phyloP scores from a whole-genome alignment of 2,888 invertebrate species.

The Melieria crassipennis region DNA sequence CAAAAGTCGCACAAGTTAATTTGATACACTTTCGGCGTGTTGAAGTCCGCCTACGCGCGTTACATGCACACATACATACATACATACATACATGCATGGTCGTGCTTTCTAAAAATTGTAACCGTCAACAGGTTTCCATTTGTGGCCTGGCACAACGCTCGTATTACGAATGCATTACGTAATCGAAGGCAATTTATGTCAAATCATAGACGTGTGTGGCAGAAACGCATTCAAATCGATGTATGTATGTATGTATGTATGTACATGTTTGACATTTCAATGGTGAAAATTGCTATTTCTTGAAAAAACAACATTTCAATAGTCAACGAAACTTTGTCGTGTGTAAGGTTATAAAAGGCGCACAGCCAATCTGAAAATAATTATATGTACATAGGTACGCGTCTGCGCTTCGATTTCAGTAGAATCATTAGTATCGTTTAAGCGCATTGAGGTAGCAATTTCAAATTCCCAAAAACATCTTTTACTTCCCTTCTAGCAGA shows the following conservation, averaged over 20 bases:
- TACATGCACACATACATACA: neutral
- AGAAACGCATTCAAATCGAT: too few species aligned
- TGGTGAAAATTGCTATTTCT: too few species aligned
- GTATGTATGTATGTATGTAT: neutral
- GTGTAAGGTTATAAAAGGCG: too few species aligned
- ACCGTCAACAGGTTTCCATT: neutral
- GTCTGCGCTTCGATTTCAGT: neutral
- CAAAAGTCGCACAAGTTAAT: too few species aligned
- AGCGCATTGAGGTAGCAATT: too few species aligned
- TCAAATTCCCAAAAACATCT: too few species aligned
- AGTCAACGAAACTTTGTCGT: too few species aligned
- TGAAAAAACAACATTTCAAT: too few species aligned
- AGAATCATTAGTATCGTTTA: constrained; percentile 8
- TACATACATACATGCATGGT: neutral
- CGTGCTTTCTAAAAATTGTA: neutral
- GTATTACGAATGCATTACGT: neutral
- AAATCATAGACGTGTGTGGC: too few species aligned
- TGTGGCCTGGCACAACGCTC: constrained; percentile 1
- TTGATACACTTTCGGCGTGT: too few species aligned
- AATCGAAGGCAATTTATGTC: neutral
- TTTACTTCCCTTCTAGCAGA: too few species aligned
- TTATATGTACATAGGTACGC: neutral
- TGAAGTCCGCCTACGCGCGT: neutral
- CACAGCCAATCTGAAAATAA: too few species aligned
- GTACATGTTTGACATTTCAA: neutral